Conservation (phyloP, 2,888 invertebrate genomes). For the Marronus borbonicus region DNA sequence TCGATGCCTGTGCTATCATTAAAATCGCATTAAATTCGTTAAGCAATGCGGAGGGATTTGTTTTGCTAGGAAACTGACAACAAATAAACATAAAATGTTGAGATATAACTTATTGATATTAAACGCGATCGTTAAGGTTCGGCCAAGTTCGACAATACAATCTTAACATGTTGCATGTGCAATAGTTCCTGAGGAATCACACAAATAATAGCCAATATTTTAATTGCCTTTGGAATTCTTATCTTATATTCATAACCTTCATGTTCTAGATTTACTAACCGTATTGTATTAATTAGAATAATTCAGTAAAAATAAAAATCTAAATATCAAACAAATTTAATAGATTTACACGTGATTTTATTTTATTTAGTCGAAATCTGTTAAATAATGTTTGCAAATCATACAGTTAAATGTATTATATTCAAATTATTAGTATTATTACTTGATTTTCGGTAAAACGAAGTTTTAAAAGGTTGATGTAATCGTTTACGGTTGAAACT, state of each 20-base stretch:
- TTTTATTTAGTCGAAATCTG: neutral
- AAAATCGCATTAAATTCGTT: neutral
- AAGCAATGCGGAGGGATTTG: neutral
- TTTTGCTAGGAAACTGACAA: slow-evolving; percentile 14
- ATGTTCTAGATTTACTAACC: neutral
- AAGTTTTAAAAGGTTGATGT: no score
- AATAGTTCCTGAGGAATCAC: slow-evolving; percentile 23
- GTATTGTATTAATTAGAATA: neutral
- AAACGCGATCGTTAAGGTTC: slow-evolving; percentile 46
- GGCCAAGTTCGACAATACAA: slow-evolving; percentile 47
- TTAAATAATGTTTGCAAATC: no score
- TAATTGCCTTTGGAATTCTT: slow-evolving; percentile 59
- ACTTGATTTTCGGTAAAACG: no score
- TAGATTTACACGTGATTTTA: neutral
- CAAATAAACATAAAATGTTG: slow-evolving; percentile 39
- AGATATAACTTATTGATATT: slow-evolving; percentile 49
- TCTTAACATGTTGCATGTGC: slow-evolving; percentile 45
- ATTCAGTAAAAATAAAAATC: neutral
- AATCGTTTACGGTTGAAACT: no score
- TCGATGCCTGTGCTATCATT: neutral
- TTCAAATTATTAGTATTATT: no score
- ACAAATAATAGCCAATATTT: slow-evolving; percentile 11
- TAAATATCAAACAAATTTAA: neutral
- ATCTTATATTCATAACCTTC: neutral
- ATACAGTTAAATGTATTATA: no score